These are phyloP conservation scores for Phengaris arion DNA, from an alignment of 2,888 invertebrate species.

Conservation along the genomic window DNA sequence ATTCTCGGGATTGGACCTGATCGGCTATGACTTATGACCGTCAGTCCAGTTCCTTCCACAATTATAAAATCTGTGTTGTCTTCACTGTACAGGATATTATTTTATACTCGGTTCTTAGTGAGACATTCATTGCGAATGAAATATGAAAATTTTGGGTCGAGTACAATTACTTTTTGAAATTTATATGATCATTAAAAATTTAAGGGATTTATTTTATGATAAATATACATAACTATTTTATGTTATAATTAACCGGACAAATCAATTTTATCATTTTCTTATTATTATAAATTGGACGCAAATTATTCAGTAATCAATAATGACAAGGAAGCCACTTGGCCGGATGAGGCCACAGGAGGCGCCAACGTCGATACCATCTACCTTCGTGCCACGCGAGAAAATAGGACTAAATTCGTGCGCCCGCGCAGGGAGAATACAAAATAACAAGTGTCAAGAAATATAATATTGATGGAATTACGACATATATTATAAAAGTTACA, in stretches of 20 bases:
- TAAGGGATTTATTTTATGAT: too few relatives aligned
- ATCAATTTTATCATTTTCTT: too few relatives aligned
- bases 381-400: conserved; percentile 61
- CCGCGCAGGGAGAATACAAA: conserved; percentile 44
- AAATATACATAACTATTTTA: too few relatives aligned
- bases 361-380: conserved; percentile 66
- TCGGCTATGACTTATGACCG: conserved; percentile 48
- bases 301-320: conserved; percentile 54
- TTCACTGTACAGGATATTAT: conserved; percentile 4
- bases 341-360: conserved; percentile 66
- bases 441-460: conserved; percentile 47
- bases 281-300: not conserved
- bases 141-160: too few relatives aligned
- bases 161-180: too few relatives aligned
- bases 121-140: not conserved
- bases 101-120: conserved; percentile 4
- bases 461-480: not conserved
- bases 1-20: conserved; percentile 66
- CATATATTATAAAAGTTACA: not conserved
- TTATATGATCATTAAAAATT: too few relatives aligned
- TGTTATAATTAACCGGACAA: too few relatives aligned
- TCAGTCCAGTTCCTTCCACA: conserved; percentile 35
- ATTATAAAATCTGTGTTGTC: conserved; percentile 24
- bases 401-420: conserved; percentile 57
- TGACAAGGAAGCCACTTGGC: conserved; percentile 66